These are phyloP conservation scores for Acrocera orbiculus DNA, from an alignment of 2,888 invertebrate genomes.

Conservation along the genomic window DNA sequence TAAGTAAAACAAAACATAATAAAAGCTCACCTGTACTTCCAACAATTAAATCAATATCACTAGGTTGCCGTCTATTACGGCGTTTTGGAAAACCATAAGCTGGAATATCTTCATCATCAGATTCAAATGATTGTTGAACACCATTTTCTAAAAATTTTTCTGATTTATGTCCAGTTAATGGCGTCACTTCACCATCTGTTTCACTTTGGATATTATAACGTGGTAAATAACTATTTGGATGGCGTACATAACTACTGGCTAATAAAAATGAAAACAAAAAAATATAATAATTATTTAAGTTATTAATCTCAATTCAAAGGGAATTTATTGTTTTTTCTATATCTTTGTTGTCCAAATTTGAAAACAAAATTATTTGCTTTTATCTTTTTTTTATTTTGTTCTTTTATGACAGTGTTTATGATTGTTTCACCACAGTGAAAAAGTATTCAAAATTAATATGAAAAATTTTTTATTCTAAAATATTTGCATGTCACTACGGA, in stretches of 20 bases:
- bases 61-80: slow-evolving; percentile 28
- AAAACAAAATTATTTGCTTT: not conserved
- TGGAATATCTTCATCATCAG: slow-evolving; percentile 28
- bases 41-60: slow-evolving; percentile 15
- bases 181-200: slow-evolving; percentile 38
- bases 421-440: too few species aligned
- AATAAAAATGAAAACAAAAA: slow-evolving; percentile 8
- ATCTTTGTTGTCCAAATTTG: too few species aligned
- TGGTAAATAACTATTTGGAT: slow-evolving; percentile 71
- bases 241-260: slow-evolving; percentile 58
- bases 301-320: too few species aligned
- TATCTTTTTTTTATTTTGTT: not conserved
- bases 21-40: slow-evolving; percentile 16
- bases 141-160: slow-evolving; percentile 15
- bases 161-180: slow-evolving; percentile 15
- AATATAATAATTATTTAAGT: not conserved
- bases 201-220: slow-evolving; percentile 48
- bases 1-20: too few species aligned
- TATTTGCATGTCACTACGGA: too few species aligned
- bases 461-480: too few species aligned
- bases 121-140: slow-evolving; percentile 22
- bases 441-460: too few species aligned
- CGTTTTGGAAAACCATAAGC: slow-evolving; percentile 34
- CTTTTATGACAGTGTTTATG: too few species aligned
- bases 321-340: too few species aligned